Evolutionary conservation across 2,888 invertebrate genomes (phyloP).

Genomic region (Apamea sordens): DNA sequence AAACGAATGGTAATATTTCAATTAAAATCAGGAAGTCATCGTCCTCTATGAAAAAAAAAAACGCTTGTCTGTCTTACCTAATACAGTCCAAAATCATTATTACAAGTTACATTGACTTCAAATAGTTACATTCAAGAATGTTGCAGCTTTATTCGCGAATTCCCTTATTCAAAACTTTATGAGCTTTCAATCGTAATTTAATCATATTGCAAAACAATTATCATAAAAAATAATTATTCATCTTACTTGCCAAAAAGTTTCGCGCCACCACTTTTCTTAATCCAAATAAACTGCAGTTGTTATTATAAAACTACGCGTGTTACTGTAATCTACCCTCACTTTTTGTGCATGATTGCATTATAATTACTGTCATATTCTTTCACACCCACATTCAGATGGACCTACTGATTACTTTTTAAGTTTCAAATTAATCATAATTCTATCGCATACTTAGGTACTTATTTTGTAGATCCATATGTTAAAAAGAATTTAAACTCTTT

Average conservation of each 20-base stretch:
- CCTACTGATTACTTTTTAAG: not conserved
- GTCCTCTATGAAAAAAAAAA: no score
- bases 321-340: not conserved
- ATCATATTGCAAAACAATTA: not conserved
- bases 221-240: not conserved
- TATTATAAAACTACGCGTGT: not conserved
- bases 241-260: not conserved
- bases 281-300: not conserved
- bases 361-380: not conserved
- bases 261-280: not conserved
- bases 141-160: not conserved
- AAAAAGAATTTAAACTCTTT: not conserved
- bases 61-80: not conserved
- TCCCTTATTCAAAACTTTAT: not conserved
- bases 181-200: not conserved
- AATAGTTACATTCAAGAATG: not conserved
- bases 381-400: not conserved
- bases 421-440: not conserved
- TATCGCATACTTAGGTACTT: not conserved
- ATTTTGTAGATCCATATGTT: not conserved
- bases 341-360: not conserved
- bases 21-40: not conserved
- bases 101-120: not conserved
- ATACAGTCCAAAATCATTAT: not conserved
- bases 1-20: constrained; percentile 12